These are phyloP conservation scores for Corvus hawaiiensis DNA, from an alignment of 2,113 vertebrate genomes.

Conservation along the genomic window DNA sequence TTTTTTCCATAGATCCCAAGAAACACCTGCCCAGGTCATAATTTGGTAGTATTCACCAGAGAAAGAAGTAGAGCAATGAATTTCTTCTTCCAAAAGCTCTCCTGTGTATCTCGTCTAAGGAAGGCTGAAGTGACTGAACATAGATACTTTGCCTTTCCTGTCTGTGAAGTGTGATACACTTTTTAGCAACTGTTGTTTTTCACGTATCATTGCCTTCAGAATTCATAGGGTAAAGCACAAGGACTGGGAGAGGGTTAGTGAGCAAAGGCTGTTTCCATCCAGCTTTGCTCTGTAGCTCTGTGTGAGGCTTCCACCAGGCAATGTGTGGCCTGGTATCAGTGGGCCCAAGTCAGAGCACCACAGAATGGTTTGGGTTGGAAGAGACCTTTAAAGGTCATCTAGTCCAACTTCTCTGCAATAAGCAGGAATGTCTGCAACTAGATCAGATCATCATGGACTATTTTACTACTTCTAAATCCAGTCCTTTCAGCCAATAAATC, in stretches of 20 bases:
- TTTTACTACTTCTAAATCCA: not conserved
- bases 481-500: not conserved
- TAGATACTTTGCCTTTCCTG: not conserved
- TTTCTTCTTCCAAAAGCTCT: not conserved
- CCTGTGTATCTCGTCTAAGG: not conserved
- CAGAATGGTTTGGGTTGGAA: not conserved
- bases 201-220: not conserved
- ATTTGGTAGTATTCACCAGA: not conserved
- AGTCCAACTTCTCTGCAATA: not conserved
- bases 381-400: not conserved
- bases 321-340: rapidly evolving
- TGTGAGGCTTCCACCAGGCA: not conserved
- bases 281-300: not conserved
- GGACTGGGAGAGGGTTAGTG: not conserved
- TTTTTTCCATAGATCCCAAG: not conserved
- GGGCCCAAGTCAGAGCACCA: not conserved
- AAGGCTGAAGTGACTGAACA: not conserved
- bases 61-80: not conserved
- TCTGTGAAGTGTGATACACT: not conserved
- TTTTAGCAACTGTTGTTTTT: not conserved
- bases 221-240: not conserved
- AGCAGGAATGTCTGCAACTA: not conserved
- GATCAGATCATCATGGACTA: not conserved
- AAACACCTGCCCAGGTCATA: not conserved
- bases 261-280: not conserved